Evolutionary conservation across 2,113 vertebrate genomes (phyloP).

Genomic region (Mohoua ochrocephala): DNA sequence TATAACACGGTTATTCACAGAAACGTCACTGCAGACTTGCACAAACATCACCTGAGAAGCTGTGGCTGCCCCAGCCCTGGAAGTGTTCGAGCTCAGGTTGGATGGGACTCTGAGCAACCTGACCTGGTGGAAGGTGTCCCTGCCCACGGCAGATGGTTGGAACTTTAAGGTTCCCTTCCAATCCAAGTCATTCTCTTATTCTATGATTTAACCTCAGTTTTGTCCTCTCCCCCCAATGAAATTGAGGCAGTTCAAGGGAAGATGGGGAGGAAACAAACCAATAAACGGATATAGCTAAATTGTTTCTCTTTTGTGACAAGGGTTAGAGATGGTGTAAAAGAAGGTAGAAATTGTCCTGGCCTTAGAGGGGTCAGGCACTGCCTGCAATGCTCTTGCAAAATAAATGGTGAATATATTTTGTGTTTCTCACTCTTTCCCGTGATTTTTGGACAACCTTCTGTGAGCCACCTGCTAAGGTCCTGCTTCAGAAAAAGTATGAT

Average conservation of each 20-base stretch:
- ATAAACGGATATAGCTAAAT: background rate
- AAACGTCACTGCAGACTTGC: background rate
- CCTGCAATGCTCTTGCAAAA: background rate
- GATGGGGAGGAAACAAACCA: background rate
- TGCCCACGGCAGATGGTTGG: background rate
- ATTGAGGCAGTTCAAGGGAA: background rate
- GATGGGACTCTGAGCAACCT: background rate
- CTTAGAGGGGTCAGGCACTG: background rate
- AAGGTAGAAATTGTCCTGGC: background rate
- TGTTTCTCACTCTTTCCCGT: background rate
- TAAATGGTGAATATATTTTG: background rate
- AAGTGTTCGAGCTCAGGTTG: background rate
- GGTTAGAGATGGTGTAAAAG: background rate
- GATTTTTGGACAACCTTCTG: background rate
- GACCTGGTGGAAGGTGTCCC: no score
- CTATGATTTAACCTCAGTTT: background rate
- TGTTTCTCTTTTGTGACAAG: background rate
- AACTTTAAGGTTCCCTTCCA: background rate
- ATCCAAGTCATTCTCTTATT: background rate
- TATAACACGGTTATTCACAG: background rate
- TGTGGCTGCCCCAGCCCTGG: background rate
- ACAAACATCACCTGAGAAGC: background rate
- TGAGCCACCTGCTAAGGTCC: background rate
- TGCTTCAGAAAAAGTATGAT: background rate
- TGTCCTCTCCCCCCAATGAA: background rate